These are phyloP conservation scores for Coptotermes formosanus DNA, from an alignment of 1,140 invertebrate species.

Conservation along the genomic window DNA sequence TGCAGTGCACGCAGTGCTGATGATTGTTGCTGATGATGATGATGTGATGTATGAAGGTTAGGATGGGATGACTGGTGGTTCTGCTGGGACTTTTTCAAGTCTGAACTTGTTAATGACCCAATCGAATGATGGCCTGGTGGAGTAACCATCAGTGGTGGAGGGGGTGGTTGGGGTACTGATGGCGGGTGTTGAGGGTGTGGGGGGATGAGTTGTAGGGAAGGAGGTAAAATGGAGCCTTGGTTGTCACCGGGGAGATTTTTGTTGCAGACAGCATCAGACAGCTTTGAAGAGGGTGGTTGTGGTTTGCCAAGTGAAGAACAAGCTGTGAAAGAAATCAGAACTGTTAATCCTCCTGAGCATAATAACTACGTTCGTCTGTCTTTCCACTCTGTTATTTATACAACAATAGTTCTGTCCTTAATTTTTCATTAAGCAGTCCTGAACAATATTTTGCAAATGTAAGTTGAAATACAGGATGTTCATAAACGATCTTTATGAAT, in stretches of 20 bases:
- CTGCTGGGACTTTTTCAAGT: slow-evolving; percentile 39
- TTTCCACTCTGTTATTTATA: too few relatives aligned
- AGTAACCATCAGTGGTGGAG: slow-evolving; percentile 59
- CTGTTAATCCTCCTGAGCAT: background rate
- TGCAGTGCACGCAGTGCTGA: slow-evolving; percentile 68
- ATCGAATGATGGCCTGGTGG: slow-evolving; percentile 56
- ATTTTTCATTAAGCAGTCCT: too few relatives aligned
- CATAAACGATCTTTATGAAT: too few relatives aligned
- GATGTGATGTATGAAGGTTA: slow-evolving; percentile 47
- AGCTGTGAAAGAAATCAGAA: slow-evolving; percentile 50
- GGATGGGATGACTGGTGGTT: slow-evolving; percentile 55
- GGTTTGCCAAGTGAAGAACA: slow-evolving; percentile 69
- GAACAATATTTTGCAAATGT: too few relatives aligned
- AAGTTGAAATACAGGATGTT: too few relatives aligned
- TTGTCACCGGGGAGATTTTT: slow-evolving; percentile 14
- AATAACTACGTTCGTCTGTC: too few relatives aligned
- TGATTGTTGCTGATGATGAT: slow-evolving; percentile 53
- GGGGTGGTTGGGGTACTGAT: slow-evolving; percentile 46
- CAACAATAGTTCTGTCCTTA: too few relatives aligned
- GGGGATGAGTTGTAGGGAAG: slow-evolving; percentile 52
- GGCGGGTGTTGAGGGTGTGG: slow-evolving; percentile 37
- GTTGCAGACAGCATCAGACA: slow-evolving; percentile 55
- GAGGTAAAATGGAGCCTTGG: slow-evolving; percentile 43
- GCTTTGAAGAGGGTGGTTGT: slow-evolving; percentile 72
- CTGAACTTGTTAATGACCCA: slow-evolving; percentile 38